A percentile compares a stretch with the other conserved stretches of the same genome.
Evolutionary conservation across 2,113 vertebrate genomes (phyloP).

Genomic region (Gymnobelideus leadbeateri): DNA sequence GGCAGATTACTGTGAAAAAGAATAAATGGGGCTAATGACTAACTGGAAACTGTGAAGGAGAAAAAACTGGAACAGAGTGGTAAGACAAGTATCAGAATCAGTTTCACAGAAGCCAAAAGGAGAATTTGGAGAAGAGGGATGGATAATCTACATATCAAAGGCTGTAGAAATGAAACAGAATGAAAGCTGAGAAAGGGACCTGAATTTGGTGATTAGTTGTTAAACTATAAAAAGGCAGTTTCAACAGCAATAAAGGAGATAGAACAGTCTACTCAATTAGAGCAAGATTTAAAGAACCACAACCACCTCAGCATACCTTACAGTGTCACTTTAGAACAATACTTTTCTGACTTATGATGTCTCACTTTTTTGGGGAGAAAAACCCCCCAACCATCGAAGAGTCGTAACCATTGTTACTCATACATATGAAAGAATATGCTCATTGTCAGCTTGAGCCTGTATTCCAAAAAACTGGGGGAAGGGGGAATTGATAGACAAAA

Average conservation of each 20-base stretch:
- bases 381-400: not conserved
- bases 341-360: not conserved
- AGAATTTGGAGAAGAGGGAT: not conserved
- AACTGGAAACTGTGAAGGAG: not conserved
- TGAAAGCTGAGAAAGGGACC: not conserved
- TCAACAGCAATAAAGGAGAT: not conserved
- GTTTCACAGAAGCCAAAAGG: not conserved
- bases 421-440: not conserved
- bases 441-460: not conserved
- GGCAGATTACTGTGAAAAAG: not conserved
- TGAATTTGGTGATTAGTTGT: not conserved
- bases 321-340: too few species aligned
- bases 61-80: not conserved
- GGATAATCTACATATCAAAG: not conserved
- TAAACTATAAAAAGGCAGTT: not conserved
- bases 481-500: not conserved
- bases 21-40: not conserved
- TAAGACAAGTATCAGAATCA: not conserved
- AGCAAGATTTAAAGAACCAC: not conserved
- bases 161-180: not conserved
- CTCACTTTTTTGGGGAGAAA: not conserved
- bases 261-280: not conserved
- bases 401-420: not conserved
- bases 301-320: not conserved
- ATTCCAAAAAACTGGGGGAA: not conserved